A percentile compares a stretch with the other conserved stretches of the same genome.
Conservation (phyloP, 2,113 vertebrate genomes). For the Tragelaphus strepsiceros region DNA sequence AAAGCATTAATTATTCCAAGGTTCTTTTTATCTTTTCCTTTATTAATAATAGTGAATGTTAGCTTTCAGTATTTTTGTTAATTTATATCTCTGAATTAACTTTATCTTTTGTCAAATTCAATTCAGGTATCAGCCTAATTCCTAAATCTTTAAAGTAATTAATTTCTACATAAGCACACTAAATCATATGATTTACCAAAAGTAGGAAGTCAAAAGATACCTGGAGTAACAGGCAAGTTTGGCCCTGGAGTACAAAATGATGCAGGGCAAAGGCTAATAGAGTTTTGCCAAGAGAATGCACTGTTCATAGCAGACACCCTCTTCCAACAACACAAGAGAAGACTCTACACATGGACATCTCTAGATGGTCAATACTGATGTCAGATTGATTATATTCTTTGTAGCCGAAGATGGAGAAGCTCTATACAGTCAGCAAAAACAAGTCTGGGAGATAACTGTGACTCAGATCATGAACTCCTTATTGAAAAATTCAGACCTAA, state of each 20-base stretch:
- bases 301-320: background rate
- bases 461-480: background rate
- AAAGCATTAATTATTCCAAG: background rate
- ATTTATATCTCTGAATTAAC: background rate
- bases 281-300: background rate
- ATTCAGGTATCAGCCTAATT: background rate
- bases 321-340: background rate
- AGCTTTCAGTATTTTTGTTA: background rate
- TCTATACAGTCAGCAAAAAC: background rate
- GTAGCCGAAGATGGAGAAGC: background rate
- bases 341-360: background rate
- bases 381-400: background rate
- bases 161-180: background rate
- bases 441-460: background rate
- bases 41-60: background rate
- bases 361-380: background rate
- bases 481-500: background rate
- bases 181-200: background rate
- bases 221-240: background rate
- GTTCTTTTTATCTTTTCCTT: background rate
- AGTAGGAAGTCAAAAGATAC: background rate
- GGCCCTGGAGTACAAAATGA: background rate
- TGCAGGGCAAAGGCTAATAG: background rate
- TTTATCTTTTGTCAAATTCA: background rate
- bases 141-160: background rate